Percentiles rank a stretch among this genome's conserved stretches.
These are phyloP conservation scores for Stenopsyche tienmushanensis DNA, from an alignment of 1,140 invertebrate genomes.

Conservation along the genomic window DNA sequence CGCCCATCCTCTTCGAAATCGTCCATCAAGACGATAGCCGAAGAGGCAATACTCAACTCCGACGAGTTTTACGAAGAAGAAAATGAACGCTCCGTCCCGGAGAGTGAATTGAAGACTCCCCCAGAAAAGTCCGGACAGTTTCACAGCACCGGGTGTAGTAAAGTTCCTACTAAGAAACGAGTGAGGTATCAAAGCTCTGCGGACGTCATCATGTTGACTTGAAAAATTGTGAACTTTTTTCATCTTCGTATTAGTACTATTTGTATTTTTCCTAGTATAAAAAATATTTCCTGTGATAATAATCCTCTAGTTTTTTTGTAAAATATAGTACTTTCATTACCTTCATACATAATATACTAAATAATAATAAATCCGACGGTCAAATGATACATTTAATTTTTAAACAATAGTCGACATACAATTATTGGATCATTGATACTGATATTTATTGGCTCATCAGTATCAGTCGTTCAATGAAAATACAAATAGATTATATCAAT, in stretches of 20 bases:
- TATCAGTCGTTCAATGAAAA: too few species aligned
- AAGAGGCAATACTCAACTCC: conserved; percentile 30
- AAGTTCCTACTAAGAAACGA: conserved; percentile 30
- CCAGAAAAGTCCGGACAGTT: background rate
- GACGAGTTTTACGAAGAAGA: conserved; percentile 28
- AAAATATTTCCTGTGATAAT: conserved; percentile 1
- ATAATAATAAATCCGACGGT: background rate
- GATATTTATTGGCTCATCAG: too few species aligned
- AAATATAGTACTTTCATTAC: background rate
- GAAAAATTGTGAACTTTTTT: conserved; percentile 8
- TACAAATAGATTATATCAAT: too few species aligned
- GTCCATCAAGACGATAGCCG: conserved; percentile 37
- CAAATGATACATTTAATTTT: background rate
- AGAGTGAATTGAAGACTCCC: background rate
- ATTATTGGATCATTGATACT: too few species aligned
- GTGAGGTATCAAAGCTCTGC: conserved; percentile 35
- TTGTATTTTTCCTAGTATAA: background rate
- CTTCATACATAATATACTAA: conserved; percentile 1
- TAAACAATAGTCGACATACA: background rate
- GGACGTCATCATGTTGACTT: conserved; percentile 38
- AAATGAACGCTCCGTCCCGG: background rate
- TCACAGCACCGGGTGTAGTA: conserved; percentile 10
- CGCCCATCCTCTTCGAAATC: conserved; percentile 22
- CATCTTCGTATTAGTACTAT: background rate
- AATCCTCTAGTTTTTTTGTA: background rate